phyloP scores from a whole-genome alignment of 1,140 invertebrate genomes.

The Pseudobourletiella spinata region DNA sequence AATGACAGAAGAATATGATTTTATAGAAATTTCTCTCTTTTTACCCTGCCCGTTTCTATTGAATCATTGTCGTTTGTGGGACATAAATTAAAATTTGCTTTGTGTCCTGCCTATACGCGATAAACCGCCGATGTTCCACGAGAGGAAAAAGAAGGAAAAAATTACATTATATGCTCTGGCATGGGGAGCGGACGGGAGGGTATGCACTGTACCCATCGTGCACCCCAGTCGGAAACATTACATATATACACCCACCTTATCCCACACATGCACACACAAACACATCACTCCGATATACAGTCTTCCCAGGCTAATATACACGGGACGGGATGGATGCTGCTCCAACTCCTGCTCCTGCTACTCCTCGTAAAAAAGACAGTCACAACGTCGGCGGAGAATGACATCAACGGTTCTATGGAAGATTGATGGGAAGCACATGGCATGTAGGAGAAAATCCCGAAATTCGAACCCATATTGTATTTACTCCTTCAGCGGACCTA shows the following conservation, averaged over 20 bases:
- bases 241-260: too few relatives aligned
- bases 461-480: conserved; percentile 33
- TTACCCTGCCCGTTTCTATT: conserved; percentile 33
- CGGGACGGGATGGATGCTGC: background rate
- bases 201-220: too few relatives aligned
- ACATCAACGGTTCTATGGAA: conserved; percentile 35
- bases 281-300: too few relatives aligned
- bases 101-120: conserved; percentile 33
- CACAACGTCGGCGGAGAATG: conserved; percentile 27
- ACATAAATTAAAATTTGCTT: conserved; percentile 39
- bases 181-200: too few relatives aligned
- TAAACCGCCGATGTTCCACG: conserved; percentile 29
- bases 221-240: too few relatives aligned
- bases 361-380: conserved; percentile 26
- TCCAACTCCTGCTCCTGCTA: too few relatives aligned
- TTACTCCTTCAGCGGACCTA: conserved; percentile 20
- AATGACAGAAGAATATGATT: conserved; percentile 38
- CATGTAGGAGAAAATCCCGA: conserved; percentile 28
- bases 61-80: conserved; percentile 37
- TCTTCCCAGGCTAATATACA: too few relatives aligned
- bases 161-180: too few relatives aligned
- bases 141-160: conserved; percentile 6
- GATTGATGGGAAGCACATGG: conserved; percentile 37
- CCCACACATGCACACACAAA: too few relatives aligned
- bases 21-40: conserved; percentile 35